Percentiles rank a stretch among this genome's conserved stretches.
These are phyloP conservation scores for Paratrypauchen microcephalus DNA, from an alignment of 2,797 vertebrate genomes.

Conservation along the genomic window DNA sequence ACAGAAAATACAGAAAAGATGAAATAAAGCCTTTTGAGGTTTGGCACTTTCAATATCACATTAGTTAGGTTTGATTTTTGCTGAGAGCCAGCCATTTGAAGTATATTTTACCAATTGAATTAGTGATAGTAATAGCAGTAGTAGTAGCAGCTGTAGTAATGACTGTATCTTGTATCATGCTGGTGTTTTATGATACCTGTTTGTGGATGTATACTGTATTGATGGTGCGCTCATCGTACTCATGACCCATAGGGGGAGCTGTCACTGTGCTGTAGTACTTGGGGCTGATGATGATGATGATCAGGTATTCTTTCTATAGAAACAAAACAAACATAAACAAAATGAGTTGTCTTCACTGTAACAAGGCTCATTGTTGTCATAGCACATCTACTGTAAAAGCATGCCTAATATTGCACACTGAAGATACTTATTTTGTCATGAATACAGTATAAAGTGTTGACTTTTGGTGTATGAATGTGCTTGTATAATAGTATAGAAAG, in stretches of 20 bases:
- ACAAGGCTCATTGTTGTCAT: background rate
- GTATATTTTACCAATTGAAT: background rate
- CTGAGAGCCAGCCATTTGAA: background rate
- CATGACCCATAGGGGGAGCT: conserved; percentile 54
- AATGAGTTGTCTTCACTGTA: background rate
- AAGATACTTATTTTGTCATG: background rate
- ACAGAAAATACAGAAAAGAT: too few species aligned
- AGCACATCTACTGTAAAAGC: background rate
- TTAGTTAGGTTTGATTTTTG: background rate
- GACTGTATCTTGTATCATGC: background rate
- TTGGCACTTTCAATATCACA: too few species aligned
- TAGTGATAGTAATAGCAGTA: background rate
- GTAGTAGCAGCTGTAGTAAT: background rate
- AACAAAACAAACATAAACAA: background rate
- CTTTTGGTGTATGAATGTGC: background rate
- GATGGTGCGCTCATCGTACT: conserved; percentile 79
- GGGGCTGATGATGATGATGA: conserved; percentile 85
- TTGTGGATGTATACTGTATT: conserved; percentile 85
- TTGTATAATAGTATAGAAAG: too few species aligned
- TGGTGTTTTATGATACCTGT: conserved; percentile 64
- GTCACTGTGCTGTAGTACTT: conserved; percentile 82
- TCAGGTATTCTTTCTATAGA: conserved; percentile 80
- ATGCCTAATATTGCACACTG: background rate
- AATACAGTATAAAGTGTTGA: background rate
- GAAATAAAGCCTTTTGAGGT: too few species aligned